These are phyloP conservation scores for Dynastes hyllus DNA, from an alignment of 2,888 invertebrate species.

Conservation along the genomic window DNA sequence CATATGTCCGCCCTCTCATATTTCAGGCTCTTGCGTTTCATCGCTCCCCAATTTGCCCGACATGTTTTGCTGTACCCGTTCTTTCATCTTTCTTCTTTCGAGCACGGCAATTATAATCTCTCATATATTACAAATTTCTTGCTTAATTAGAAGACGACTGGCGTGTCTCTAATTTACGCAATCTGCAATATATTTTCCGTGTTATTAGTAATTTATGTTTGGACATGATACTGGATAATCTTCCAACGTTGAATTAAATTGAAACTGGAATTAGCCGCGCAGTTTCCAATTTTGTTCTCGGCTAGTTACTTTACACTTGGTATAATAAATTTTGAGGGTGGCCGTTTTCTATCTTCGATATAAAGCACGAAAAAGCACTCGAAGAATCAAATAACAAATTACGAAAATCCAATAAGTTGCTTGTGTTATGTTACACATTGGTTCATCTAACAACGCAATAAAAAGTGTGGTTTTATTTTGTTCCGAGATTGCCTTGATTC, in stretches of 20 bases:
- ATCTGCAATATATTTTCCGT: background rate
- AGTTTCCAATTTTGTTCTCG: too few relatives aligned
- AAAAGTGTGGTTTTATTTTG: constrained; percentile 45
- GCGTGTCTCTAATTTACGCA: background rate
- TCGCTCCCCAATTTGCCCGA: constrained; percentile 65
- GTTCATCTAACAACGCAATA: constrained; percentile 36
- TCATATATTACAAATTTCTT: constrained; percentile 47
- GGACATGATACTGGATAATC: too few relatives aligned
- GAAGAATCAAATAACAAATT: constrained; percentile 41
- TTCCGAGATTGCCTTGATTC: constrained; percentile 44
- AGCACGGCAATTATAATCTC: constrained; percentile 53
- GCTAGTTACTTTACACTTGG: background rate
- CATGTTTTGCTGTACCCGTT: constrained; percentile 62
- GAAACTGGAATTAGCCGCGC: too few relatives aligned
- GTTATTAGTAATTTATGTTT: too few relatives aligned
- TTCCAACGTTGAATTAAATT: too few relatives aligned
- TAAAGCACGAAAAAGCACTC: constrained; percentile 4
- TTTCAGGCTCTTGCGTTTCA: constrained; percentile 59
- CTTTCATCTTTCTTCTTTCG: constrained; percentile 61
- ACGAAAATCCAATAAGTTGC: constrained; percentile 35
- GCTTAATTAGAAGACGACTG: constrained; percentile 23
- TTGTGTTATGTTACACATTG: constrained; percentile 25
- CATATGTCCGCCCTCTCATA: constrained; percentile 59
- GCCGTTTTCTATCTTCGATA: background rate
- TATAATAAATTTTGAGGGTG: background rate